Percentiles rank a stretch among this genome's conserved stretches.
Conservation (phyloP, 2,888 invertebrate species). For the Sminthurinus aureus region DNA sequence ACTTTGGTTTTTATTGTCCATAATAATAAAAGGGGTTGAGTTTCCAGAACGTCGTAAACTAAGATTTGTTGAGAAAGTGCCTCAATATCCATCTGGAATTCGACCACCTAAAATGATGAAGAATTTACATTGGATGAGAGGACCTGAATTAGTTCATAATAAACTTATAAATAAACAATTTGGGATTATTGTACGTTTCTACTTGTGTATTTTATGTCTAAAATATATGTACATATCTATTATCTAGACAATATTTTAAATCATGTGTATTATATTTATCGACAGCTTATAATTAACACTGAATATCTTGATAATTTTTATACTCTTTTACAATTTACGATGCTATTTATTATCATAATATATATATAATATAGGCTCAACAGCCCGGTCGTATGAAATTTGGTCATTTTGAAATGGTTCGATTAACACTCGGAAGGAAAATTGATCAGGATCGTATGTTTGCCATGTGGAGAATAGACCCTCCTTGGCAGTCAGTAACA, state of each 20-base stretch:
- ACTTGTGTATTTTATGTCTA: neutral
- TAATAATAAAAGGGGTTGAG: slow-evolving; percentile 67
- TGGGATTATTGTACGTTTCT: slow-evolving; percentile 83
- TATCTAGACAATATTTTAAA: neutral
- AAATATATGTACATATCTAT: neutral
- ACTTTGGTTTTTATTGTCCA: neutral
- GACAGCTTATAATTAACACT: no score
- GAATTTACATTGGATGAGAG: slow-evolving; percentile 82
- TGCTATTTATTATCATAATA: slow-evolving; percentile 32
- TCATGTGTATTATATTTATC: neutral
- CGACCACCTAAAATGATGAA: slow-evolving; percentile 87
- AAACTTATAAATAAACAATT: slow-evolving; percentile 87
- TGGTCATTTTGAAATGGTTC: slow-evolving; percentile 89
- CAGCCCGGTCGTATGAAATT: slow-evolving; percentile 81
- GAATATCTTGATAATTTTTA: no score
- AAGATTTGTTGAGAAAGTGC: slow-evolving; percentile 75
- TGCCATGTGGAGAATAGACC: slow-evolving; percentile 91
- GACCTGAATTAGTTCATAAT: slow-evolving; percentile 88
- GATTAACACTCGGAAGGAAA: slow-evolving; percentile 77
- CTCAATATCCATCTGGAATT: slow-evolving; percentile 72
- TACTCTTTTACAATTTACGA: neutral
- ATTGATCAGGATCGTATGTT: slow-evolving; percentile 85
- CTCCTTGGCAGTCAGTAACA: slow-evolving; percentile 95
- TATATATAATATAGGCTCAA: slow-evolving; percentile 75
- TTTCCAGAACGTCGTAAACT: slow-evolving; percentile 78